phyloP scores from a whole-genome alignment of 2,797 vertebrate species.

The Tadarida brasiliensis region DNA sequence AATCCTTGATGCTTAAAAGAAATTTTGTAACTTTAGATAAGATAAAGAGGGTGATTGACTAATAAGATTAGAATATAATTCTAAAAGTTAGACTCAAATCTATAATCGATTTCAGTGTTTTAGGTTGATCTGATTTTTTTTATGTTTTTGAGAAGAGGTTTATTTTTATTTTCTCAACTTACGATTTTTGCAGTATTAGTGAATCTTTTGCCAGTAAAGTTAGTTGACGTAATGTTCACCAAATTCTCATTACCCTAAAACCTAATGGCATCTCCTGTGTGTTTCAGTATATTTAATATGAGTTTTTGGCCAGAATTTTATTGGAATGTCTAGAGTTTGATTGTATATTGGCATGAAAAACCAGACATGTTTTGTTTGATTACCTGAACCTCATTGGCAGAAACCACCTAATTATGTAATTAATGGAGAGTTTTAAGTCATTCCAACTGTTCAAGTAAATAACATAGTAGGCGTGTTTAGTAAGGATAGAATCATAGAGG shows the following conservation, averaged over 20 bases:
- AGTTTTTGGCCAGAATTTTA: constrained; percentile 66
- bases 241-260: constrained; percentile 51
- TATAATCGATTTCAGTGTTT: constrained; percentile 47
- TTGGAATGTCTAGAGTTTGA: constrained; percentile 56
- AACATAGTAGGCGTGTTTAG: constrained; percentile 24
- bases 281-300: constrained; percentile 56
- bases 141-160: constrained; percentile 41
- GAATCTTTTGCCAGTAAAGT: constrained; percentile 38
- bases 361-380: constrained; percentile 66
- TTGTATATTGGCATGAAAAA: constrained; percentile 68
- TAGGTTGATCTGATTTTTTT: constrained; percentile 3
- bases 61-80: neutral
- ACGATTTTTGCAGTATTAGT: constrained; percentile 27
- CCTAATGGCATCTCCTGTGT: constrained; percentile 37
- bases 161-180: constrained; percentile 57
- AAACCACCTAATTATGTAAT: constrained; percentile 71
- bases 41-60: neutral
- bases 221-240: constrained; percentile 71
- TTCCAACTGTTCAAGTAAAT: constrained; percentile 59
- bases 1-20: neutral
- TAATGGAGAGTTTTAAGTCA: constrained; percentile 42
- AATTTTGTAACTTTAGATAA: neutral
- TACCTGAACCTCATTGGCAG: constrained; percentile 60
- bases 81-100: neutral
- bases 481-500: neutral